phyloP scores from a whole-genome alignment of 1,140 invertebrate genomes.

The Hirudo medicinalis region DNA sequence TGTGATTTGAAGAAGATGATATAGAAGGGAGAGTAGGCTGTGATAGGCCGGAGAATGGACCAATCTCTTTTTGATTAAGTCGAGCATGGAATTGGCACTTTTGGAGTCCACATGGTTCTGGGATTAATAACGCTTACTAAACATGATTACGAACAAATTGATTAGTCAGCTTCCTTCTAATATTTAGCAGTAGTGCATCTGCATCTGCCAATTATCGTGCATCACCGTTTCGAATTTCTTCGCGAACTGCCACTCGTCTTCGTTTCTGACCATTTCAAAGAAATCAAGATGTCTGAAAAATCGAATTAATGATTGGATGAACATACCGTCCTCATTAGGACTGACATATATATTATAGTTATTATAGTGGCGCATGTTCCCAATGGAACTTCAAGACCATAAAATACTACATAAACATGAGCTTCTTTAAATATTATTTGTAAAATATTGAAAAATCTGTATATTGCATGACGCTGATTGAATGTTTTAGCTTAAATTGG shows the following conservation, averaged over 20 bases:
- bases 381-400: too few relatives aligned
- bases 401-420: too few relatives aligned
- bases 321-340: too few relatives aligned
- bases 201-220: not conserved
- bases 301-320: too few relatives aligned
- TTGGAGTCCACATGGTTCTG: constrained; percentile 75
- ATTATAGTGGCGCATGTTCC: too few relatives aligned
- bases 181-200: constrained; percentile 8
- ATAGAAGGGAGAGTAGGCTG: constrained; percentile 75
- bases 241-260: constrained; percentile 87
- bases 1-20: constrained; percentile 78
- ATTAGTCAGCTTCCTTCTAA: not conserved
- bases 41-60: constrained; percentile 82
- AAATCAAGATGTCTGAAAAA: constrained; percentile 63
- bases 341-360: too few relatives aligned
- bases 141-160: not conserved
- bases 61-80: constrained; percentile 72
- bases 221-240: constrained; percentile 64
- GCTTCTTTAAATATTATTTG: too few relatives aligned
- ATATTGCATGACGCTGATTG: too few relatives aligned
- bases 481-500: too few relatives aligned
- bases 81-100: constrained; percentile 84
- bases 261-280: constrained; percentile 92
- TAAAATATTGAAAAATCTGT: too few relatives aligned
- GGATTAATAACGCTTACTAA: not conserved